A percentile compares a stretch with the other conserved stretches of the same genome.
Conservation (phyloP, 1,140 invertebrate species). For the Dufourea novaeangliae region DNA sequence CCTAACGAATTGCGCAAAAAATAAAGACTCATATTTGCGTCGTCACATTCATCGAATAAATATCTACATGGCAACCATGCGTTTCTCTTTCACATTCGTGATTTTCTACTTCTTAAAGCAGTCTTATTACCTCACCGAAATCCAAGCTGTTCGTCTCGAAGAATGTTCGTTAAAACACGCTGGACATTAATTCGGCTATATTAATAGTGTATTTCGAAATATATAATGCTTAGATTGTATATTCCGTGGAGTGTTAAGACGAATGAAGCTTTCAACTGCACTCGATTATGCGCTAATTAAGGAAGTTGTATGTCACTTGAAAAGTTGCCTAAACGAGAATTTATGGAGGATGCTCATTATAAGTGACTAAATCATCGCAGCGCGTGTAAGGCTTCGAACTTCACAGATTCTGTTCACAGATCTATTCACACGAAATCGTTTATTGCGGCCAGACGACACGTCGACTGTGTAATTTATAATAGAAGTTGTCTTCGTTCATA, state of each 20-base stretch:
- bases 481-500: neutral
- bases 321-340: neutral
- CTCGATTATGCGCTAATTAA: neutral
- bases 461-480: neutral
- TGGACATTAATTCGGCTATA: neutral
- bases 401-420: slow-evolving; percentile 22
- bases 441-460: neutral
- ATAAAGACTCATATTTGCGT: neutral
- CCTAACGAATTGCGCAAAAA: slow-evolving; percentile 3
- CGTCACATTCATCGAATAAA: slow-evolving; percentile 14
- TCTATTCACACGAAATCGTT: neutral
- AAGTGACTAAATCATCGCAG: slow-evolving; percentile 15
- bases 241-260: neutral
- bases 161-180: neutral
- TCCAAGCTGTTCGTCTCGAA: neutral
- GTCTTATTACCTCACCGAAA: slow-evolving; percentile 27
- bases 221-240: neutral
- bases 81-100: neutral
- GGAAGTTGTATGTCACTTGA: neutral
- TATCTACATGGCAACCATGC: slow-evolving; percentile 40
- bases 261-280: neutral
- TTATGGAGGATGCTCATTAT: neutral
- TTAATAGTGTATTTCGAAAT: neutral
- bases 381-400: slow-evolving; percentile 15
- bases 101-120: slow-evolving; percentile 6